Percentiles rank a stretch among this genome's conserved stretches.
phyloP scores from a whole-genome alignment of 2,888 invertebrate species.

The Noctua janthina region DNA sequence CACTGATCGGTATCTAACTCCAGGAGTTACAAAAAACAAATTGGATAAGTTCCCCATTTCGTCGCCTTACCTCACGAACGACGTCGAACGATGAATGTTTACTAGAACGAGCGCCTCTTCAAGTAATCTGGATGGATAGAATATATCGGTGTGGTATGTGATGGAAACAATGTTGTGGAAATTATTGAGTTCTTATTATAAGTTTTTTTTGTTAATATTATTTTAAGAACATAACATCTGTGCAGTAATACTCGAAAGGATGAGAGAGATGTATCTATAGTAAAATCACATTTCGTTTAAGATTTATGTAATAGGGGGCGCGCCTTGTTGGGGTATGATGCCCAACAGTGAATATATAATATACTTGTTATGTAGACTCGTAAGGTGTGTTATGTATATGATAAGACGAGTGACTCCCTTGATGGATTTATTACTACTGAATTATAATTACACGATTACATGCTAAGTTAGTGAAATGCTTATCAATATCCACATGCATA shows the following conservation, averaged over 20 bases:
- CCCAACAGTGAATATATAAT: no score
- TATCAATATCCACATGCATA: no score
- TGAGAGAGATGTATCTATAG: no score
- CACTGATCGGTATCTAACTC: conserved; percentile 29
- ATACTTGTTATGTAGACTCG: no score
- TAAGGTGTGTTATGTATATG: no score
- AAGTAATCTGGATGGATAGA: conserved; percentile 10
- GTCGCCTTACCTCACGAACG: conserved; percentile 21
- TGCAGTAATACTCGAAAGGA: not conserved
- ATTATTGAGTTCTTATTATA: not conserved
- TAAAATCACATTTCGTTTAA: no score
- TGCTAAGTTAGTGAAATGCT: no score
- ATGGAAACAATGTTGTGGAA: not conserved
- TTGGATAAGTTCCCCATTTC: conserved; percentile 56
- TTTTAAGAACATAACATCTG: not conserved
- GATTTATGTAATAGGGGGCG: no score
- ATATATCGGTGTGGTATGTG: not conserved
- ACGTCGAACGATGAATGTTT: conserved; percentile 24
- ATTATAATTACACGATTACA: no score
- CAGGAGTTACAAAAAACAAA: conserved; percentile 53
- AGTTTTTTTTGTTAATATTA: not conserved
- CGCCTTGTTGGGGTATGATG: no score
- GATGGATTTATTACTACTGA: no score
- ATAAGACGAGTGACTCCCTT: no score
- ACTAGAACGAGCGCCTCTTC: conserved; percentile 9